Evolutionary conservation across 1,140 invertebrate genomes (phyloP).

Genomic region (Mizuhopecten yessoensis): DNA sequence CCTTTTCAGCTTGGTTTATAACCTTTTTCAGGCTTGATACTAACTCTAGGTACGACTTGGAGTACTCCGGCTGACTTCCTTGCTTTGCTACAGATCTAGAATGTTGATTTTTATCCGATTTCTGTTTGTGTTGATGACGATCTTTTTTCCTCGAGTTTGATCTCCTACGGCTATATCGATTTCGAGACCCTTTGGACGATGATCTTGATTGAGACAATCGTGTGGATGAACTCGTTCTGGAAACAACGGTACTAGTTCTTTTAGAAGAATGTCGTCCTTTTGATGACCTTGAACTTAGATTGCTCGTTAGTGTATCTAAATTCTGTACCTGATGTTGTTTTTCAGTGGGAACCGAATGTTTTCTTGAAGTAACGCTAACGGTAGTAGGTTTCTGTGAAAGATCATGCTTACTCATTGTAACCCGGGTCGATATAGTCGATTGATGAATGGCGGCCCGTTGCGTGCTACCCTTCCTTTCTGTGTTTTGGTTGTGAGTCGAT

Average conservation of each 20-base stretch:
- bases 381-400: not conserved
- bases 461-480: no score
- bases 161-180: not conserved
- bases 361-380: no score
- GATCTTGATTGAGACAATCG: not conserved
- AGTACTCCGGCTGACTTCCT: not conserved
- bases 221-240: not conserved
- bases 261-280: not conserved
- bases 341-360: not conserved
- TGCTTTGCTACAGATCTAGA: no score
- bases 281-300: not conserved
- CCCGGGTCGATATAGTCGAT: no score
- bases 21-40: not conserved
- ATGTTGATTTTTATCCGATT: not conserved
- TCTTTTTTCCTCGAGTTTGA: not conserved
- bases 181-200: not conserved
- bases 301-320: not conserved
- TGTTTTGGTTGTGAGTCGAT: no score
- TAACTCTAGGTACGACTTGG: not conserved
- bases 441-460: no score
- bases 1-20: not conserved
- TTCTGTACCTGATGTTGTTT: not conserved
- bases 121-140: not conserved
- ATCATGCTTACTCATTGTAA: not conserved
- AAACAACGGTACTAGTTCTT: not conserved